Conservation (phyloP, 2,113 vertebrate species). For the Petroica traversi region DNA sequence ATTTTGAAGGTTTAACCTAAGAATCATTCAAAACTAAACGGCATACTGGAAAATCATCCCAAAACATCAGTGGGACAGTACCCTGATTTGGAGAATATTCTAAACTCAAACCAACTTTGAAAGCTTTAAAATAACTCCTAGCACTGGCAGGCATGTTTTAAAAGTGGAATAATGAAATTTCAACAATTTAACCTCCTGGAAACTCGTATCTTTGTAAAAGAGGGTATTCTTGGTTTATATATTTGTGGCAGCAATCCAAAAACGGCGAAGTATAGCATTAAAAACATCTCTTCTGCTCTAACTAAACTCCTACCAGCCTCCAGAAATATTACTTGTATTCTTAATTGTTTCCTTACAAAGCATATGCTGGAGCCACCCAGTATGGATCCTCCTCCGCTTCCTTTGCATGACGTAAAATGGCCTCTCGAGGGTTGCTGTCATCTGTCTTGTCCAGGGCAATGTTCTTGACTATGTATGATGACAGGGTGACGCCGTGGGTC, state of each 20-base stretch:
- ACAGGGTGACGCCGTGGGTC: conserved; percentile 92
- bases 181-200: not conserved
- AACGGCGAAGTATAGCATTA: not conserved
- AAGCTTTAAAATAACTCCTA: not conserved
- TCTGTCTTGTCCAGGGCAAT: conserved; percentile 96
- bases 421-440: conserved; percentile 94
- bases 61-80: not conserved
- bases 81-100: not conserved
- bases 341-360: conserved; percentile 76
- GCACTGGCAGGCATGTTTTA: not conserved
- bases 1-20: not conserved
- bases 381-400: conserved; percentile 92
- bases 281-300: not conserved
- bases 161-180: not conserved
- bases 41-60: not conserved
- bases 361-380: conserved; percentile 94
- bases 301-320: not conserved
- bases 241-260: not conserved
- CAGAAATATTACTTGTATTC: not conserved
- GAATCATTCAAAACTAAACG: not conserved
- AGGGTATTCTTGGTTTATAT: not conserved
- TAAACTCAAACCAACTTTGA: not conserved
- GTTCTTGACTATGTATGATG: conserved; percentile 97
- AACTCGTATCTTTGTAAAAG: not conserved
- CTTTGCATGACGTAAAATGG: conserved; percentile 93